Evolutionary conservation across 2,797 vertebrate genomes (phyloP), one percentile per base, ranked within the genome.

Genomic region (Acanthurus lineatus): DNA sequence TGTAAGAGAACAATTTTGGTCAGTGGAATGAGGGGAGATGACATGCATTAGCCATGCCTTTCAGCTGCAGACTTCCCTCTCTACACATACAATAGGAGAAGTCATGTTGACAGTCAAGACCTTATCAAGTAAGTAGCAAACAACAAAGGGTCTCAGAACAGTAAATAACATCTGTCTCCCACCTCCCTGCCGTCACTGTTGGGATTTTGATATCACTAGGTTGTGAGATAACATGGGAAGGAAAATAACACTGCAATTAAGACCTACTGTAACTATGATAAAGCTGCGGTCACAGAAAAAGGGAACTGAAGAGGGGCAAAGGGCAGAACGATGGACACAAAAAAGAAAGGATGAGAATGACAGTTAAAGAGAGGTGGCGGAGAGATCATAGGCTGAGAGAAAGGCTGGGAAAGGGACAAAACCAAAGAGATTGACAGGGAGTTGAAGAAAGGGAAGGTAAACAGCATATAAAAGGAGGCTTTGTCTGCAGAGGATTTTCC

Each of bases 181-280:
- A 49, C 85, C 82, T 90, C 86, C 79, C 82, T 73, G 79, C 63
- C 78, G 71, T 78, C 51, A 61, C 77, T 81, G 71, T 83, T 81
- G 74, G 81, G 80, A 85, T 90, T 91, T 89, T 90, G 76, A 89
- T 91, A 91, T 85, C 83, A 79, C 76, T 74, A 79, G 65, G 70
- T 56, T 35, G 6, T 47, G 73, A 89, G 90, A 94, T 92, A 92
- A 87, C 66, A 68, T 25, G 70, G 68, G 56, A 35, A 45, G 73
- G 70, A 83, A 85, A 90, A 92, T 90, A 93, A 92, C 83, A 86
- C 86, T 57, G 65, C 83, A 93, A 92, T 92, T 92, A 91, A 77
- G 83, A 83, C 54, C 68, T 58, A 88, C 69, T 70, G 87, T 89
- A 87, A 78, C 69, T 38, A 73, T 85, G 92, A 93, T 89, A 25